Percentiles rank a stretch among this genome's conserved stretches.
These are phyloP conservation scores for Botrylloides violaceus DNA, from an alignment of 23 tunicate species.

Conservation along the genomic window DNA sequence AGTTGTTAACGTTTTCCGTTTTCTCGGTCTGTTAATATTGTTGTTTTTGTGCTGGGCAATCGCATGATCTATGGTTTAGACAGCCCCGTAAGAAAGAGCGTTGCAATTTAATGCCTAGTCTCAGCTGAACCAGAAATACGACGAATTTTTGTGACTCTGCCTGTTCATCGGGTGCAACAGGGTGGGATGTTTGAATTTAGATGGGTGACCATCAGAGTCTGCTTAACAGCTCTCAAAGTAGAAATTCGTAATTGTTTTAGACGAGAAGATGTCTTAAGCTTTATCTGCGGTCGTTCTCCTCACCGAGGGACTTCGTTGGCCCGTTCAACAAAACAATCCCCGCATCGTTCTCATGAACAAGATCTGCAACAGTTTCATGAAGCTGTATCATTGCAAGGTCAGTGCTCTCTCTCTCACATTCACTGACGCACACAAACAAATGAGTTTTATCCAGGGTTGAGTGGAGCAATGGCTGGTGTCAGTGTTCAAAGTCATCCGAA, in stretches of 20 bases:
- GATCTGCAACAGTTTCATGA: conserved; percentile 71
- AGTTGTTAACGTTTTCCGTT: too few relatives aligned
- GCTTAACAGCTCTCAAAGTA: too few relatives aligned
- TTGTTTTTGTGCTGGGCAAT: not conserved
- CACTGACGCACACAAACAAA: not conserved
- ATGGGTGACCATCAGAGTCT: too few relatives aligned
- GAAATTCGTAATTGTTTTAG: too few relatives aligned
- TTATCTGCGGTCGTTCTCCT: conserved; percentile 71
- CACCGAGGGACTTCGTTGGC: conserved; percentile 31
- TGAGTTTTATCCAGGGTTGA: conserved; percentile 36
- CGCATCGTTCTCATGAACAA: conserved; percentile 19
- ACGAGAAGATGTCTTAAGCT: conserved; percentile 73
- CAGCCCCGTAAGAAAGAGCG: too few relatives aligned
- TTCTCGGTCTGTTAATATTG: not conserved
- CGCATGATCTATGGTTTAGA: too few relatives aligned
- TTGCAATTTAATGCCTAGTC: not conserved
- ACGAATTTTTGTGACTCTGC: too few relatives aligned
- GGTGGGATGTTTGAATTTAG: too few relatives aligned
- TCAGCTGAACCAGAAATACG: too few relatives aligned
- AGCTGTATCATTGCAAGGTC: conserved; percentile 81
- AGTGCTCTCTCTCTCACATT: not conserved
- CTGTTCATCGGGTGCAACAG: too few relatives aligned
- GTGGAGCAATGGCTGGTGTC: conserved; percentile 87
- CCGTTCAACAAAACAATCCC: conserved; percentile 23
- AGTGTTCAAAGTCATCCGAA: conserved; percentile 42